A percentile compares a stretch with the other conserved stretches of the same genome.
These are phyloP conservation scores for Parotia lawesii DNA, from an alignment of 2,113 vertebrate species.

Conservation along the genomic window DNA sequence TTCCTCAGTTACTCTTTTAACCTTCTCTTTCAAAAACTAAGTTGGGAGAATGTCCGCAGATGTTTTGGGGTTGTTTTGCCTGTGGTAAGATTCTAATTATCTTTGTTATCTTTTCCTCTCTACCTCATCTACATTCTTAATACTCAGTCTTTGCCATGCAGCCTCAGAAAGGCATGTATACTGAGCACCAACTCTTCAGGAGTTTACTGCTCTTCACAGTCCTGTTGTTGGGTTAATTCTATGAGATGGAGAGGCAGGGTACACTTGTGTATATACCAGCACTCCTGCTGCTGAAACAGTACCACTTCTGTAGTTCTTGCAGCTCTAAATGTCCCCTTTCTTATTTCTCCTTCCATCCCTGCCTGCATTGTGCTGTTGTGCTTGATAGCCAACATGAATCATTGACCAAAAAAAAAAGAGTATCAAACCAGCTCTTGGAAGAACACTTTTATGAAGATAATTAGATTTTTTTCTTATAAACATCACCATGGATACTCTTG, in stretches of 20 bases:
- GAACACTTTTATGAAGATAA: background rate
- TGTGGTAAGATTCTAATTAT: background rate
- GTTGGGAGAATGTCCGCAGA: background rate
- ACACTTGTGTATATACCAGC: background rate
- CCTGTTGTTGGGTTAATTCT: background rate
- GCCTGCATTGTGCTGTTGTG: background rate
- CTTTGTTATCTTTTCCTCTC: background rate
- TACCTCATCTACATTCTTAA: background rate
- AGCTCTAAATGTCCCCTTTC: background rate
- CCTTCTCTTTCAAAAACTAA: background rate
- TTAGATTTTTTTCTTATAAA: background rate
- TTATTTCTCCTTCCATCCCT: background rate
- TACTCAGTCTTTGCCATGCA: background rate
- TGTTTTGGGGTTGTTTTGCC: background rate
- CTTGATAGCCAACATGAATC: background rate
- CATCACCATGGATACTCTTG: background rate
- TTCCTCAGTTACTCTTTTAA: background rate
- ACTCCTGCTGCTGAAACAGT: background rate
- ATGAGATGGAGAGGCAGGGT: background rate
- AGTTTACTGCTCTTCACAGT: constrained; percentile 26
- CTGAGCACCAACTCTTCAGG: background rate
- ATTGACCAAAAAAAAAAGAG: background rate
- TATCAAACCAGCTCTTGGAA: background rate
- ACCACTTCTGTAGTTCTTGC: background rate
- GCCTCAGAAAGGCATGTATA: background rate